Base-by-base conservation (phyloP, 2,797 vertebrate species). In the Austrolebias charrua region DNA sequence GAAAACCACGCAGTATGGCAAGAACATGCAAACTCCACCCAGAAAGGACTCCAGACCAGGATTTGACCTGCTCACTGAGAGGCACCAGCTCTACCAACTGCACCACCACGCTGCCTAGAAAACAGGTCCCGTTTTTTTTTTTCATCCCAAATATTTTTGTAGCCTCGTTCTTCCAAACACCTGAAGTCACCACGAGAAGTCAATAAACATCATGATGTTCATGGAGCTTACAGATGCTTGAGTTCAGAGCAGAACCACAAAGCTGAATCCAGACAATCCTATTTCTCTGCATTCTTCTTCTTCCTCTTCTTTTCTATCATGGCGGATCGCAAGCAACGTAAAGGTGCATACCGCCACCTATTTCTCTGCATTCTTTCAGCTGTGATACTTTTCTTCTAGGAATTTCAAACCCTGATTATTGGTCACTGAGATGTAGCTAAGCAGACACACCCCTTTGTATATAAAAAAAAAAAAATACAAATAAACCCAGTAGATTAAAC, bases 401-500 rank as follows among this genome's bases (percentile, higher is more conserved):
- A 77, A 88, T 85, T 85, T 80, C 88, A 87, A 86, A 77, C 52
- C 60, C 51, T 70, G 71, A 66, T 76, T 65, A 73, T 49, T 33
- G 58, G 71, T 63, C 60, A 73, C 66, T 67, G 71, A 64, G 49
- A 5, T 44, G 28, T 9, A 53, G 70, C 73, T 65, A 69, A 61
- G 47, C 6, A 56, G 55, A 50, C 13, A 16, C 35, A 43, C 31
- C 40, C 2, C n/a, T 28, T 52, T 68, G 58, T 64, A 53, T 55
- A 53, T 75, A 69, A 47, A 55, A 69, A n/a, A n/a, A n/a, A n/a
- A n/a, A n/a, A n/a, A n/a, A 51, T 20, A 11, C 13, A 14, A 52
- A 44, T 54, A 35, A 60, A 13, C 64, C 33, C 16, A 6, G 0
- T 1, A 60, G 62, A 48, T 66, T 51, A 67, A 48, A 61, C 53